phyloP scores from a whole-genome alignment of 2,797 vertebrate species.

The Clarias platycephalus region DNA sequence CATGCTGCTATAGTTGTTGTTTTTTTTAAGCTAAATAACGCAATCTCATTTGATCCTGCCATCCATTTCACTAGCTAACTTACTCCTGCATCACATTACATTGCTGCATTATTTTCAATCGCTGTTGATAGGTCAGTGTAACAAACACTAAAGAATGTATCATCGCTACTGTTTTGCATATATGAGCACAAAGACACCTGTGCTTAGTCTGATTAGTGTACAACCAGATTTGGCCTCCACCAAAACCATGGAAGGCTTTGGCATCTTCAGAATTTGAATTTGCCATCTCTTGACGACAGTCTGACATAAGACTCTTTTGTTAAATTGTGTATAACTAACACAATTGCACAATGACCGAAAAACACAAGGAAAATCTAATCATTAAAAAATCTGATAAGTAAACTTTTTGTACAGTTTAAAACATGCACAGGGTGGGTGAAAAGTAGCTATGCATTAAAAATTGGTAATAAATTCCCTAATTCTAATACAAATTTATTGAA shows the following conservation, averaged over 20 bases:
- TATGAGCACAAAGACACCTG: not conserved
- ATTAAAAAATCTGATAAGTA: not conserved
- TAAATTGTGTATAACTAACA: not conserved
- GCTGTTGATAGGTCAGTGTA: not conserved
- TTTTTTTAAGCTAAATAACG: no score
- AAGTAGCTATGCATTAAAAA: no score
- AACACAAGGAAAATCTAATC: not conserved
- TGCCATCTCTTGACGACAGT: not conserved
- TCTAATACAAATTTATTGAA: no score
- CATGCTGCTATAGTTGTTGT: not conserved
- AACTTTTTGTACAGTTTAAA: not conserved
- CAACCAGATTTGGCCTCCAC: not conserved
- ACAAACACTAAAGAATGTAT: not conserved
- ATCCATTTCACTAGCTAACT: not conserved
- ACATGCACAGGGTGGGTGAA: not conserved
- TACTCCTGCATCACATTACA: not conserved
- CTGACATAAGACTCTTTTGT: not conserved
- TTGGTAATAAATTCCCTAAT: no score
- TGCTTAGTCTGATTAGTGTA: not conserved
- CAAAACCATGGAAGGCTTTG: not conserved
- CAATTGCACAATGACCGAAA: not conserved
- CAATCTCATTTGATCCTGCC: not conserved
- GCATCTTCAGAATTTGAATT: not conserved
- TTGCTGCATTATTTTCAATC: not conserved
- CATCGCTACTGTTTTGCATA: not conserved